These are phyloP conservation scores for Chalcosyrphus nemorum DNA, from an alignment of 2,888 invertebrate genomes.

Conservation along the genomic window DNA sequence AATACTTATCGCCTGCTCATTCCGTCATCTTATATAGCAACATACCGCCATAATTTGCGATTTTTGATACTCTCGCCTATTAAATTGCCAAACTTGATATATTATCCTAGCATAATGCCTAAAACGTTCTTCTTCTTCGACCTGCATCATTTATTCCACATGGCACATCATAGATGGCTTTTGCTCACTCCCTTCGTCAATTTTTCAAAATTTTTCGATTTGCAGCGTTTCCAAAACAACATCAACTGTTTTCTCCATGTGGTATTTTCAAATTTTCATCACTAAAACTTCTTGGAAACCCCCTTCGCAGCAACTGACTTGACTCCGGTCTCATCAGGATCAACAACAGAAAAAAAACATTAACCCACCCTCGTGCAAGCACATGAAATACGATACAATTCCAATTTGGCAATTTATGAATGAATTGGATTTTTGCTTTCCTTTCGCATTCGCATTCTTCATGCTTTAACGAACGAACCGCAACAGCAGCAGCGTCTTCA, in stretches of 20 bases:
- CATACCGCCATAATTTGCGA: conserved; percentile 22
- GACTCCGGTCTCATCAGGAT: neutral
- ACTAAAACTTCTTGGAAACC: neutral
- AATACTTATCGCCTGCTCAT: neutral
- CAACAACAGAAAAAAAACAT: neutral
- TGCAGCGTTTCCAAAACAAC: conserved; percentile 60
- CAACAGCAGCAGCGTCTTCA: no score
- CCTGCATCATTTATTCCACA: conserved; percentile 54
- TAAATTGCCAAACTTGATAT: conserved; percentile 50
- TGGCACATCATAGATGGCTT: conserved; percentile 47
- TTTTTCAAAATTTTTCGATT: conserved; percentile 61
- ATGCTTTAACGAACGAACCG: conserved; percentile 54
- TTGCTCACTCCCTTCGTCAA: conserved; percentile 11
- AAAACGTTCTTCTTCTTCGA: neutral
- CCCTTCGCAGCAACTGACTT: neutral
- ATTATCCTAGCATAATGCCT: conserved; percentile 27
- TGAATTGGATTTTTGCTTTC: conserved; percentile 43
- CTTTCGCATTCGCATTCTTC: conserved; percentile 12
- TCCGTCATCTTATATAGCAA: neutral
- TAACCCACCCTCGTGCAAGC: conserved; percentile 18
- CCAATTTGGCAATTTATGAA: conserved; percentile 61
- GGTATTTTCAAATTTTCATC: conserved; percentile 20
- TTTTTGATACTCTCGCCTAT: conserved; percentile 35
- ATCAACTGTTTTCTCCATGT: conserved; percentile 27
- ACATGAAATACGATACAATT: conserved; percentile 63